Conservation (phyloP, 2,797 vertebrate genomes). For the Phrynocephalus vlangalii region DNA sequence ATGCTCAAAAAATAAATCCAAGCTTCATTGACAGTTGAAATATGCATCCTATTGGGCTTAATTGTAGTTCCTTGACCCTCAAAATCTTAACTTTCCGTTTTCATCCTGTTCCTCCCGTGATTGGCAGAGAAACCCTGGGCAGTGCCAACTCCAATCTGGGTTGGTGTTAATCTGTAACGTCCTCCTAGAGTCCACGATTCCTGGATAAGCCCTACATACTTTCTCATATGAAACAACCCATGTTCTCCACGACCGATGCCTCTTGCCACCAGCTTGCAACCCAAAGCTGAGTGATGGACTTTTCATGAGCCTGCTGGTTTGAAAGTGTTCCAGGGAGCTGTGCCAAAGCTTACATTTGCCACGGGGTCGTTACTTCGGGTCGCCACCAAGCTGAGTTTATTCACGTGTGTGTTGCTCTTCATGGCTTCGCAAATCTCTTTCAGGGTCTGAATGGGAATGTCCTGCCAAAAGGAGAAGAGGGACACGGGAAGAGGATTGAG, state of each 20-base stretch:
- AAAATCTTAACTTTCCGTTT: too few species aligned
- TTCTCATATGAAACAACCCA: too few species aligned
- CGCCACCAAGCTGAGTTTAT: constrained; percentile 89
- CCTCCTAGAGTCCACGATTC: too few species aligned
- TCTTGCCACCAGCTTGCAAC: background rate
- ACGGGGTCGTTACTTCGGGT: constrained; percentile 94
- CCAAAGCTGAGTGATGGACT: background rate
- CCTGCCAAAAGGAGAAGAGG: constrained; percentile 70
- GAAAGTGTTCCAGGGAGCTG: too few species aligned
- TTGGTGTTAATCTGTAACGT: too few species aligned
- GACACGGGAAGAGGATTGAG: background rate
- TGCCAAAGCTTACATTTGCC: constrained; percentile 78
- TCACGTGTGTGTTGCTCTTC: constrained; percentile 90
- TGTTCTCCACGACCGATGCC: background rate
- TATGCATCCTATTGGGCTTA: too few species aligned
- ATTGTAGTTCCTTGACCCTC: too few species aligned
- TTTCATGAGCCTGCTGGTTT: background rate
- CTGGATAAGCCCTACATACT: too few species aligned
- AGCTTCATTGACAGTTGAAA: too few species aligned
- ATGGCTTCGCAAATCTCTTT: constrained; percentile 91
- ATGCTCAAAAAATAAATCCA: too few species aligned
- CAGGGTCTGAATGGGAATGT: constrained; percentile 90
- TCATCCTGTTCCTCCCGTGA: too few species aligned
- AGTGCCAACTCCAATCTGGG: too few species aligned
- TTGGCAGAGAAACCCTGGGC: background rate